Base-by-base conservation (phyloP, 1,140 invertebrate genomes). In the Drosophila novamexicana region DNA sequence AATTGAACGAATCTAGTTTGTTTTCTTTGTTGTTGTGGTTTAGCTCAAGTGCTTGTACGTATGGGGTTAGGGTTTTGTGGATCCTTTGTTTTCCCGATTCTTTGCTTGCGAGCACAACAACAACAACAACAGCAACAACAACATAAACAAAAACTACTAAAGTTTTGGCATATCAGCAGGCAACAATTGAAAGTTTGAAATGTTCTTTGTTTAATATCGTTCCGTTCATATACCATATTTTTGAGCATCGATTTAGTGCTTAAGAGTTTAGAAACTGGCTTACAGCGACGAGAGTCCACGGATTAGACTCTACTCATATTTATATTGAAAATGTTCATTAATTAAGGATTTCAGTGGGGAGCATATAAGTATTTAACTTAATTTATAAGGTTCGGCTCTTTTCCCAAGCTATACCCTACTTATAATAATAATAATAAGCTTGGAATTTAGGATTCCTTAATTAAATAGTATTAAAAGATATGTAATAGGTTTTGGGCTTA, bases 141-240 rank as follows among this genome's bases (percentile, higher is more conserved):
- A 36, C 37, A 66, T 53, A 2, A 8, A 53, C 34, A 70, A 40
- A 34, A 22, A 52, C 39, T 42, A 49, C 18, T 40, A 37, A 16
- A 54, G 34, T 62, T 56, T 47, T 52, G 34, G 37, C 18, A 36
- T 29, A 54, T 45, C 50, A 49, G 14, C 56, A 37, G 45, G 9
- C 56, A 62, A 74, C 56, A 74, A 75, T 62, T 18, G 65, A 52
- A 50, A 56, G 45, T 64, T 64, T 56, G 9, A 5, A 40, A 65
- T 57, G 29, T 56, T 72, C 62, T 44, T 69, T 56, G 40, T 70
- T 37, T 36, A n/a, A 37, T 42, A 29, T 57, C 34, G 9, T 49
- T 32, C 18, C 56, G 47, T 36, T 62, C 54, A 50, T 57, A 45
- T 75, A 63, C 58, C 71, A 68, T 49, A 56, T 69, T 74, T 68